A percentile compares a stretch with the other conserved stretches of the same genome.
phyloP scores from a whole-genome alignment of 2,888 invertebrate species.

The Mythimna loreyi region DNA sequence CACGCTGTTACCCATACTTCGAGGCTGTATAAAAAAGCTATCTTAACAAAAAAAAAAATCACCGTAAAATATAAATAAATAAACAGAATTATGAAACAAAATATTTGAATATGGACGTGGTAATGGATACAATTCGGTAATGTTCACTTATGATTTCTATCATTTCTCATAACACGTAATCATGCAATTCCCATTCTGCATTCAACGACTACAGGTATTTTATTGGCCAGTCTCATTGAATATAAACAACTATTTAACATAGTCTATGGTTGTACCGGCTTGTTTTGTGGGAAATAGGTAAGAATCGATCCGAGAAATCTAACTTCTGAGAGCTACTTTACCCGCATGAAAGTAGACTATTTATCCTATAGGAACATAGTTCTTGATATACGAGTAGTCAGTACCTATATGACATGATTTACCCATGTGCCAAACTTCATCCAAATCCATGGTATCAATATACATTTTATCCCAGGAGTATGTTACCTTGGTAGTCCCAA shows the following conservation, averaged over 20 bases:
- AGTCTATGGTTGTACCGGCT: not conserved
- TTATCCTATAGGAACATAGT: too few relatives aligned
- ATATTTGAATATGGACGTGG: slow-evolving; percentile 14
- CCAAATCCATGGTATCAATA: too few relatives aligned
- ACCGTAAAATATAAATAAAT: not conserved
- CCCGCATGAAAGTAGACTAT: too few relatives aligned
- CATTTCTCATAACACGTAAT: slow-evolving; percentile 28
- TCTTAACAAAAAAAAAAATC: not conserved
- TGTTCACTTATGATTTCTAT: not conserved
- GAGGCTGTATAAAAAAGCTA: not conserved
- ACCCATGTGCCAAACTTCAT: too few relatives aligned
- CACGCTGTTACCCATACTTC: not conserved
- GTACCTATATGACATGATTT: too few relatives aligned
- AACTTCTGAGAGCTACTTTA: not conserved
- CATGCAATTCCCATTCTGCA: slow-evolving; percentile 51
- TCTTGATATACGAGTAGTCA: too few relatives aligned
- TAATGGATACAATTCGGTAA: slow-evolving; percentile 38
- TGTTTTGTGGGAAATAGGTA: slow-evolving; percentile 47
- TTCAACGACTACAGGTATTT: slow-evolving; percentile 26
- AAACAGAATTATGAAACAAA: slow-evolving; percentile 4
- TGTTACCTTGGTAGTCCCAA: too few relatives aligned
- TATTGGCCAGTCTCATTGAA: slow-evolving; percentile 40
- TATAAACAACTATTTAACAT: slow-evolving; percentile 49
- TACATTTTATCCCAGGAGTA: too few relatives aligned
- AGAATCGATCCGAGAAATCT: slow-evolving; percentile 25